Base-by-base conservation (phyloP, 2,797 vertebrate species). In the Neosalanx taihuensis region DNA sequence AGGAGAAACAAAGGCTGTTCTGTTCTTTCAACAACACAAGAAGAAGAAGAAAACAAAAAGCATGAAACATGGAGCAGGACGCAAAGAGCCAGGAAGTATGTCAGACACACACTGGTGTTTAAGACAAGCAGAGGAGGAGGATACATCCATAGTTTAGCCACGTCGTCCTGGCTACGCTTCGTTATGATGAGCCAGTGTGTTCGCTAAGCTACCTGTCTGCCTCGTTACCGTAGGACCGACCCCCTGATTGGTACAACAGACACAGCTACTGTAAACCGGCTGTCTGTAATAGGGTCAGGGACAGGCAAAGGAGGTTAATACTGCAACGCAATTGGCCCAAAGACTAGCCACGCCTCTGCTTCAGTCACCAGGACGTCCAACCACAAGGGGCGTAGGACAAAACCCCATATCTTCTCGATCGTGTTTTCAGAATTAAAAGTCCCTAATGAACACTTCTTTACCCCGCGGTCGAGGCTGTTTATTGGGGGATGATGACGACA, bases 1-100 rank as follows among this genome's bases (percentile, higher is more conserved):
- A 97, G 98, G 95, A 97, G 95, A 97, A 95, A 98, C 23, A n/a
- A n/a, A 99, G 96, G 96, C 95, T 95, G 96, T 90, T 95, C 95
- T 93, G 89, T 93, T 95, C 93, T 95, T 95, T 89, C 94, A 93
- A 93, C 93, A 89, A 93, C 90, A 90, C 91, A 90, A 93, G 89
- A 92, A 61, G 58, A 72, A 81, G 76, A 79, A 74, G 86, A 85
- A 76, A 83, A 35, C 58, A 86, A 92, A 87, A 5, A 82, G 71
- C 35, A 51, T 74, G 80, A 29, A 5, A 33, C 70, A 29, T 23
- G 53, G 66, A 74, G 72, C 76, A 70, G 62, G 92, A 81, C 82
- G 71, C 90, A 71, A 87, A 93, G 93, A 94, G 93, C 94, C 92
- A 94, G 93, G 93, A 92, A 94, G 92, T 90, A 94, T 51, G 82